Evolutionary conservation across 2,888 invertebrate species (phyloP).

Genomic region (Cheilosia pagana): DNA sequence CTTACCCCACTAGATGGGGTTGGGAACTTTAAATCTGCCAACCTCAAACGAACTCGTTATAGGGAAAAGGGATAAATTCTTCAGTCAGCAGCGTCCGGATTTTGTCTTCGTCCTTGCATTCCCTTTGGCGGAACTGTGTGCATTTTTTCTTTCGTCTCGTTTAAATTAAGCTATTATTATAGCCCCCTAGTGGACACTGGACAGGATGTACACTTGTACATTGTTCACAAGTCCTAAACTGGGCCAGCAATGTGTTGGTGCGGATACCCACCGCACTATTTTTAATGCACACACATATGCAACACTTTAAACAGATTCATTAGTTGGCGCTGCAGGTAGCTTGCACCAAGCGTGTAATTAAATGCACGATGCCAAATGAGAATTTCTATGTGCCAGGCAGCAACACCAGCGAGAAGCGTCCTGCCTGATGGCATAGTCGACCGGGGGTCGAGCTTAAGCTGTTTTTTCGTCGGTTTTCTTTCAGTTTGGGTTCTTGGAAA

Average conservation of each 20-base stretch:
- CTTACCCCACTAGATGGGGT: slow-evolving; percentile 10
- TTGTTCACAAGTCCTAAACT: slow-evolving; percentile 18
- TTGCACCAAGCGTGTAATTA: slow-evolving; percentile 63
- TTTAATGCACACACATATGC: slow-evolving; percentile 64
- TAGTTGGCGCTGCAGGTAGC: slow-evolving; percentile 60
- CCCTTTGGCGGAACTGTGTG: slow-evolving; percentile 10
- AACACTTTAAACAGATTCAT: slow-evolving; percentile 70
- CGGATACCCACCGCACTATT: slow-evolving; percentile 49
- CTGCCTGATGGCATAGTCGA: slow-evolving; percentile 14
- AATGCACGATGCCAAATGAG: slow-evolving; percentile 56
- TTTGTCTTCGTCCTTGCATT: slow-evolving; percentile 20
- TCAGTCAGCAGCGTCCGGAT: slow-evolving; percentile 18
- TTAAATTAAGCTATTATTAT: slow-evolving; percentile 56
- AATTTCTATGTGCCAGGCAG: slow-evolving; percentile 20
- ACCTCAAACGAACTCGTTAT: slow-evolving; percentile 23
- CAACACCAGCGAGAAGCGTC: slow-evolving; percentile 13
- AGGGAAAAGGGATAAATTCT: slow-evolving; percentile 8
- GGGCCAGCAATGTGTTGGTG: slow-evolving; percentile 18
- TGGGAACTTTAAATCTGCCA: slow-evolving; percentile 28
- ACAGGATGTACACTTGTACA: slow-evolving; percentile 1
- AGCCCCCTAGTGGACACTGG: slow-evolving; percentile 9
- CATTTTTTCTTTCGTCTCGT: not conserved
- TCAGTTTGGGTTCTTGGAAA: slow-evolving; percentile 28
- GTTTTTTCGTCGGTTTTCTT: slow-evolving; percentile 19
- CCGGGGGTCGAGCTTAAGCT: slow-evolving; percentile 24